These are phyloP conservation scores for Crocodylus rhombifer DNA, from an alignment of 2,797 vertebrate genomes.

Conservation along the genomic window DNA sequence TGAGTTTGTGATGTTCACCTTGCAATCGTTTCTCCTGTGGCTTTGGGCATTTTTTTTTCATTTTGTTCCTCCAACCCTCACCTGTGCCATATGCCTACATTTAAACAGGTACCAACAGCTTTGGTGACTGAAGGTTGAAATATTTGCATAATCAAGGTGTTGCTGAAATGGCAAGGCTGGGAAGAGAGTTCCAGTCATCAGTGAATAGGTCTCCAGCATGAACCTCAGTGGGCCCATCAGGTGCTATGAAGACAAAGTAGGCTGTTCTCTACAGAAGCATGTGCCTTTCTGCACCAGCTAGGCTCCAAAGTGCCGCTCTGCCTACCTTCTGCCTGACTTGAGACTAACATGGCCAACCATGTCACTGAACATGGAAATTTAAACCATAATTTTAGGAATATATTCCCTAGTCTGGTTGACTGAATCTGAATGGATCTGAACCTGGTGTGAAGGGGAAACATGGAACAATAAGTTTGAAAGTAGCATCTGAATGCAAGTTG, in stretches of 20 bases:
- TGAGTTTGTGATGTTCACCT: background rate
- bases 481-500: background rate
- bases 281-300: no score
- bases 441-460: background rate
- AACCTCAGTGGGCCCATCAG: background rate
- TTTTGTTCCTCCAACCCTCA: background rate
- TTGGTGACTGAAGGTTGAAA: background rate
- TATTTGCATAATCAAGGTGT: background rate
- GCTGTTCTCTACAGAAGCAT: background rate
- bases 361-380: no score
- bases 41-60: slow-evolving; percentile 21
- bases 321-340: no score
- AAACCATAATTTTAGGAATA: background rate
- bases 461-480: background rate
- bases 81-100: background rate
- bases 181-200: background rate
- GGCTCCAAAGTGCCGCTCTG: no score
- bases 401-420: background rate
- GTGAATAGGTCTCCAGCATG: background rate
- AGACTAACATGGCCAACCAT: no score
- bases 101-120: slow-evolving; percentile 45
- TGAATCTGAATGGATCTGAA: background rate
- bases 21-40: slow-evolving; percentile 6
- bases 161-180: background rate
- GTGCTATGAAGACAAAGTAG: background rate